Evolutionary conservation across 2,888 invertebrate species (phyloP).

Genomic region (Amblyteles armatorius): DNA sequence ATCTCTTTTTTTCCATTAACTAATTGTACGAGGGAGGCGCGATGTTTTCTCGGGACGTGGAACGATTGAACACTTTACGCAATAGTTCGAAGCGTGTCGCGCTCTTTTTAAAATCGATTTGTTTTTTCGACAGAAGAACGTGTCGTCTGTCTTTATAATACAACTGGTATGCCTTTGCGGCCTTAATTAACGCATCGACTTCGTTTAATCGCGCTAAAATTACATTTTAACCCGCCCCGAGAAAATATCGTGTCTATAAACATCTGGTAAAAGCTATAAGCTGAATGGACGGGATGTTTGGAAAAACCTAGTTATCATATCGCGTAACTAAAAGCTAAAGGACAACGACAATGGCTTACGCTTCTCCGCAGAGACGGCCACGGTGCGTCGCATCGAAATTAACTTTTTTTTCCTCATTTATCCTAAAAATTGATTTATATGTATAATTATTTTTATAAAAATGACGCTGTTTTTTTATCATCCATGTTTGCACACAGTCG

Average conservation of each 20-base stretch:
- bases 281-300: slow-evolving; percentile 73
- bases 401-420: slow-evolving; percentile 26
- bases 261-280: slow-evolving; percentile 70
- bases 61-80: not conserved
- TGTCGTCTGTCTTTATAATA: too few relatives aligned
- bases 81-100: not conserved
- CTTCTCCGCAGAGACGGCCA: not conserved
- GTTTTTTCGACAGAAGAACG: not conserved
- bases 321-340: slow-evolving; percentile 9
- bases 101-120: slow-evolving; percentile 6
- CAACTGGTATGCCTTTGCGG: not conserved
- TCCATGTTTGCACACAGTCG: too few relatives aligned
- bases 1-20: slow-evolving; percentile 22
- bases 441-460: not conserved
- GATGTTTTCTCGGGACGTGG: slow-evolving; percentile 39
- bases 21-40: slow-evolving; percentile 49
- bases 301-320: slow-evolving; percentile 65
- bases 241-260: slow-evolving; percentile 64
- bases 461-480: too few relatives aligned
- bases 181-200: not conserved
- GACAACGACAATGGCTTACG: not conserved
- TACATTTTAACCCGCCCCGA: slow-evolving; percentile 33
- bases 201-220: not conserved
- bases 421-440: slow-evolving; percentile 20
- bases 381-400: not conserved